phyloP scores from a whole-genome alignment of 2,888 invertebrate species.

The Hemistola chrysoprasaria region DNA sequence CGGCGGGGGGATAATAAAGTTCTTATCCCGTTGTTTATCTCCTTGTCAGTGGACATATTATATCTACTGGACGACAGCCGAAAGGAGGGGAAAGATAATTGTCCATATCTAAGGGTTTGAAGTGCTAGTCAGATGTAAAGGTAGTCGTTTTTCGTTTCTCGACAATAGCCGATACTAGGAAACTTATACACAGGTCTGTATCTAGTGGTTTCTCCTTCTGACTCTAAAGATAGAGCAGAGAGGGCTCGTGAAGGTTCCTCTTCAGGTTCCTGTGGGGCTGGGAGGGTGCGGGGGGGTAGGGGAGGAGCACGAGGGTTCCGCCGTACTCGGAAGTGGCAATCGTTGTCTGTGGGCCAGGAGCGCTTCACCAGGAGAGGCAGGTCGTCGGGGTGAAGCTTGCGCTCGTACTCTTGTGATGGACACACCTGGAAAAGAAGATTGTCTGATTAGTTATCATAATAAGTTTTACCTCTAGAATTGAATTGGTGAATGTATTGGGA shows the following conservation, averaged over 20 bases:
- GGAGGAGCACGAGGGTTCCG: slow-evolving; percentile 92
- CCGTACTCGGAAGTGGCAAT: slow-evolving; percentile 91
- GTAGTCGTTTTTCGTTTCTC: slow-evolving; percentile 73
- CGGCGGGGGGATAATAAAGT: no score
- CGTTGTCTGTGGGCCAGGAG: slow-evolving; percentile 85
- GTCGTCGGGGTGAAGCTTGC: slow-evolving; percentile 94
- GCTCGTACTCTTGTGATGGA: slow-evolving; percentile 92
- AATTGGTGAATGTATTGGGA: no score
- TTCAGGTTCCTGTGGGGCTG: slow-evolving; percentile 53
- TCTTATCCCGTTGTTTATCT: no score
- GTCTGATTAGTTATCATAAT: not conserved
- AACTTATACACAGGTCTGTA: slow-evolving; percentile 77
- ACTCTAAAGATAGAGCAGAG: slow-evolving; percentile 70
- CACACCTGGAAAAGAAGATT: slow-evolving; percentile 75
- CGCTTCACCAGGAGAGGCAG: slow-evolving; percentile 91
- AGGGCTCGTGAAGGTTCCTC: slow-evolving; percentile 67
- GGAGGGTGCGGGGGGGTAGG: slow-evolving; percentile 83
- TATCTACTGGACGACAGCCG: no score
- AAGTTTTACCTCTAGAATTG: no score
- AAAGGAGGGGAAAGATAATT: no score
- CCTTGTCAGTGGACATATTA: no score
- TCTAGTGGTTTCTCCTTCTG: slow-evolving; percentile 62
- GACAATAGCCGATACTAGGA: slow-evolving; percentile 73
- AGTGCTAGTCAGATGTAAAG: slow-evolving; percentile 71
- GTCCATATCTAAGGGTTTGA: slow-evolving; percentile 36